Base-by-base conservation (phyloP, 2,113 vertebrate species). In the Tachysurus fulvidraco region DNA sequence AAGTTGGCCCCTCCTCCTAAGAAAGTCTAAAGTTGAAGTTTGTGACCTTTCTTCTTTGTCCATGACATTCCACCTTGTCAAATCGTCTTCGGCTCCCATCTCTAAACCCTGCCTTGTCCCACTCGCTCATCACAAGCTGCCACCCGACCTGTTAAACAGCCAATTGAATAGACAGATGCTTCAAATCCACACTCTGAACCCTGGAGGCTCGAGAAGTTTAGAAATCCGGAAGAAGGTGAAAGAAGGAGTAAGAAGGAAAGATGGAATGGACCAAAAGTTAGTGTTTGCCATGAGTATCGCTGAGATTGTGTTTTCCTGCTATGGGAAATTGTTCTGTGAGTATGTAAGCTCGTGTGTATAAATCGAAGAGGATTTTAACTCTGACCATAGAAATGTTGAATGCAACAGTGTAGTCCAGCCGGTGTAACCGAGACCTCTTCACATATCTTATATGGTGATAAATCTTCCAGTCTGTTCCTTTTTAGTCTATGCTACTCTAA, bases 1-100 rank as follows among this genome's bases (percentile, higher is more conserved):
- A 98, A 98, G 93, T 88, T 98, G 95, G 97, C 97, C 5, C 97
- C 97, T 52, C 97, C 97, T 8, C 97, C 97, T 83, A 97, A 98
- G 92, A 98, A 98, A 89, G 97, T 95, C 89, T 98, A 95, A 97
- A 93, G 89, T 90, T 54, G 16, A n/a, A 14, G 87, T 74, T 67
- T 67, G 8, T 67, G 88, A 93, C 90, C 91, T 91, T 89, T 92
- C 89, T 90, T 91, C 88, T 91, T 89, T 90, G 83, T 90, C 92
- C 90, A 92, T 88, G 91, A 90, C 90, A 88, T 91, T 74, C 73
- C 88, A 87, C 74, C 82, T 73, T 83, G 69, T 81, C 83, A 84
- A 67, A 87, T 81, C 89, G 19, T 77, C 54, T 85, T 85, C 41
- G 30, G 77, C 83, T 23, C 81, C 78, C 36, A 1, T 78, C 55